Conservation (phyloP, 2,888 invertebrate genomes). For the Pseudoips prasinana region DNA sequence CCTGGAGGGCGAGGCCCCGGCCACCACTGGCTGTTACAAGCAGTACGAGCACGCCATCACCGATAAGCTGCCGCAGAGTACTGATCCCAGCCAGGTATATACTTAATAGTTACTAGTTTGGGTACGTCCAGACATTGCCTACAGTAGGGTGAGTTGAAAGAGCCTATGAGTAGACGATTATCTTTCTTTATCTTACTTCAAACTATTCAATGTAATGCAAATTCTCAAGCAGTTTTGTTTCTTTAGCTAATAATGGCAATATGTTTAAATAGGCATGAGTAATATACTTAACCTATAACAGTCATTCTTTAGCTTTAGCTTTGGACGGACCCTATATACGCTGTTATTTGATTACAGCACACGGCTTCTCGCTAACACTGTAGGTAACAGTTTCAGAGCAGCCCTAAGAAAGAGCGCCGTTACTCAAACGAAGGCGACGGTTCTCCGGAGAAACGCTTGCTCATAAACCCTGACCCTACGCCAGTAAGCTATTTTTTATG, state of each 20-base stretch:
- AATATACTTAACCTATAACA: conserved; percentile 1
- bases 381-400: conserved; percentile 75
- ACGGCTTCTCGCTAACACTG: conserved; percentile 54
- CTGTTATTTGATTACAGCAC: conserved; percentile 25
- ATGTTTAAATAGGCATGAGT: conserved; percentile 9
- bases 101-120: conserved; percentile 14
- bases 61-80: conserved; percentile 63
- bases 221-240: conserved; percentile 14
- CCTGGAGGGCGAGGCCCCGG: conserved; percentile 88
- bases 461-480: conserved; percentile 76
- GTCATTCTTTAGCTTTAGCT: conserved; percentile 17
- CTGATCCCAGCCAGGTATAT: conserved; percentile 68
- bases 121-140: conserved; percentile 47
- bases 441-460: conserved; percentile 78
- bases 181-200: conserved; percentile 1
- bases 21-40: conserved; percentile 89
- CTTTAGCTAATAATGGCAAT: conserved; percentile 12
- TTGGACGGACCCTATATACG: conserved; percentile 30
- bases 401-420: conserved; percentile 72
- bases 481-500: conserved; percentile 66
- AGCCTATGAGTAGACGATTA: conserved; percentile 1
- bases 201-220: conserved; percentile 4
- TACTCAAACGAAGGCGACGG: conserved; percentile 70
- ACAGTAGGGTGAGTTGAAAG: conserved; percentile 9
- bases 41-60: conserved; percentile 87